These are phyloP conservation scores for Mythimna impura DNA, from an alignment of 2,888 invertebrate species.

Conservation along the genomic window DNA sequence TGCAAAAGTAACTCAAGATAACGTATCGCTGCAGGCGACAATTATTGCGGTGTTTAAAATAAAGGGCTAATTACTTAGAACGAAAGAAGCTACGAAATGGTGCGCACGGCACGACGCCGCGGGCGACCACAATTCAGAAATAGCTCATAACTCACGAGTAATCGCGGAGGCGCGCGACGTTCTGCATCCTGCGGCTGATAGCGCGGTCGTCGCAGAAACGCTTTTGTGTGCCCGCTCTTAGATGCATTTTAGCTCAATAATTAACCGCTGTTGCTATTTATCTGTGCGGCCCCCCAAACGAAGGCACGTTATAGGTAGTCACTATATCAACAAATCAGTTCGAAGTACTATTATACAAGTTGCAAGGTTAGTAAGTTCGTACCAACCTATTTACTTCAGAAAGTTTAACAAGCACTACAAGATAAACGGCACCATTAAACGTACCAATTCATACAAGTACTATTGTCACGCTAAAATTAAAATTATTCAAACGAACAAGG, in stretches of 20 bases:
- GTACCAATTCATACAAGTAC: conserved; percentile 45
- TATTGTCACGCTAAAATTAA: conserved; percentile 55
- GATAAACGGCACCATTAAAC: conserved; percentile 51
- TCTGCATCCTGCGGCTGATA: conserved; percentile 84
- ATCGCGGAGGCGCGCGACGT: conserved; percentile 78
- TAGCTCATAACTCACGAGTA: conserved; percentile 85
- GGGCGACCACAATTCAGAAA: conserved; percentile 79
- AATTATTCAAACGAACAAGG: conserved; percentile 59
- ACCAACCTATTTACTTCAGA: conserved; percentile 23
- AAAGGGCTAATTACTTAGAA: conserved; percentile 66
- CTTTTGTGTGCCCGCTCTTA: conserved; percentile 74
- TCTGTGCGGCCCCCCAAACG: conserved; percentile 40
- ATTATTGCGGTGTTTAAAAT: conserved; percentile 64
- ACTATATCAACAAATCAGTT: conserved; percentile 32
- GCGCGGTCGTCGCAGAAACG: conserved; percentile 73
- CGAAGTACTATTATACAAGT: conserved; percentile 35
- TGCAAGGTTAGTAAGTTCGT: conserved; percentile 47
- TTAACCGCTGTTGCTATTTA: conserved; percentile 70
- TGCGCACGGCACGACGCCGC: conserved; percentile 69
- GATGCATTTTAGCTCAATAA: conserved; percentile 75
- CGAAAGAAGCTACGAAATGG: conserved; percentile 64
- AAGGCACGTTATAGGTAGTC: conserved; percentile 22
- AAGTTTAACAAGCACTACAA: conserved; percentile 48
- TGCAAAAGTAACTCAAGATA: conserved; percentile 48
- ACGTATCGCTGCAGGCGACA: conserved; percentile 45